Percentiles rank a stretch among this genome's conserved stretches.
phyloP scores from a whole-genome alignment of 2,113 vertebrate species.

The Choloepus hoffmanni region DNA sequence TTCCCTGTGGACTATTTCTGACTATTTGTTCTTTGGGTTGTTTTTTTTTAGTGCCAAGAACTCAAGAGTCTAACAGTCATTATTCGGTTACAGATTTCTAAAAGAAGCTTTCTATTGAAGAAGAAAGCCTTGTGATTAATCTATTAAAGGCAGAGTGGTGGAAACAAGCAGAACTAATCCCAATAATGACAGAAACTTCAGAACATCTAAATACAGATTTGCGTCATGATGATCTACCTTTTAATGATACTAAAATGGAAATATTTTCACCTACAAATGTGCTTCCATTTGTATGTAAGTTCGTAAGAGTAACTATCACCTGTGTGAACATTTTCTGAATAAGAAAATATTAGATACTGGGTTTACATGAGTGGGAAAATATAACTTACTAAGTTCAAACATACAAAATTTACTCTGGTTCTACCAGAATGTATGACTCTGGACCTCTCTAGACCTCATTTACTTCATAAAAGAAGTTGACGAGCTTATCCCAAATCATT shows the following conservation, averaged over 20 bases:
- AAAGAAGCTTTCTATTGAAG: constrained; percentile 60
- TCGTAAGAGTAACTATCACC: neutral
- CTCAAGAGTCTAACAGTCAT: constrained; percentile 35
- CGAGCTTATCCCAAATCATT: neutral
- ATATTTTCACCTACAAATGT: too few relatives aligned
- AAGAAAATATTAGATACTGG: neutral
- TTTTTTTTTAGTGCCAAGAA: constrained; percentile 78
- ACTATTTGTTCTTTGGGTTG: constrained; percentile 48
- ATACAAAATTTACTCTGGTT: neutral
- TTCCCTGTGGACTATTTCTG: constrained; percentile 62
- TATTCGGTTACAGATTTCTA: constrained; percentile 77
- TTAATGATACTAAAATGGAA: too few relatives aligned
- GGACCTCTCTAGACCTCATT: neutral
- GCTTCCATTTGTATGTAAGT: constrained; percentile 83
- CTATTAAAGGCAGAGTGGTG: too few relatives aligned
- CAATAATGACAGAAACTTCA: constrained; percentile 47
- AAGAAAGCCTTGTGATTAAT: too few relatives aligned
- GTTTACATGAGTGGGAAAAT: constrained; percentile 45
- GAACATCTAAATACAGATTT: constrained; percentile 70
- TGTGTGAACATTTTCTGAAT: constrained; percentile 24
- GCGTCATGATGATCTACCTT: constrained; percentile 28
- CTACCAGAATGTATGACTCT: constrained; percentile 6
- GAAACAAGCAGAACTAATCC: constrained; percentile 74
- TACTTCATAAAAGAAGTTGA: constrained; percentile 25
- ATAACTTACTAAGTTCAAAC: neutral